These are phyloP conservation scores for Pluvianellus socialis DNA, from an alignment of 2,113 vertebrate genomes.

Conservation along the genomic window DNA sequence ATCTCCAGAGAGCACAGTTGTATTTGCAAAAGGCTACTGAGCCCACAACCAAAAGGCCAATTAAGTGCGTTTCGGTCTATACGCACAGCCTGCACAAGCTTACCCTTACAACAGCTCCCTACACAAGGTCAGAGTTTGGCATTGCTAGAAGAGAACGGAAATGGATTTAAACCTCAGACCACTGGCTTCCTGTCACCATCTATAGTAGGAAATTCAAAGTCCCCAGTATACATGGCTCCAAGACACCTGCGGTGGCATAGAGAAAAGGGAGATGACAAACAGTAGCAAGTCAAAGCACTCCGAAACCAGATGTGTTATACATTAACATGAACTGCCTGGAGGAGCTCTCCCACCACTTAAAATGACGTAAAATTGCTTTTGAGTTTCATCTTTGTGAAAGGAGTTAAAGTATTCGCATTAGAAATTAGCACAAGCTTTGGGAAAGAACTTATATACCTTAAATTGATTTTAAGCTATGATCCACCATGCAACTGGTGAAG, in stretches of 20 bases:
- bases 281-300: neutral
- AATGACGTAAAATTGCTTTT: neutral
- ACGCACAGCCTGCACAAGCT: neutral
- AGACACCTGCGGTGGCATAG: neutral
- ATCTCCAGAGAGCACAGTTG: neutral
- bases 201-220: neutral
- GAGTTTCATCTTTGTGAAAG: neutral
- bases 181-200: conserved; percentile 20
- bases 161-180: neutral
- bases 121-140: neutral
- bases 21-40: rapidly evolving
- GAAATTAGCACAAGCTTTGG: neutral
- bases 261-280: neutral
- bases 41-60: neutral
- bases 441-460: neutral
- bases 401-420: neutral
- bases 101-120: neutral
- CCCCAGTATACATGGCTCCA: neutral
- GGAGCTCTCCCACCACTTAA: neutral
- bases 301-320: neutral
- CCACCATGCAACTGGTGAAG: neutral
- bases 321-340: neutral
- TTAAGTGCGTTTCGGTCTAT: neutral
- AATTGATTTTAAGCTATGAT: neutral
- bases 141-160: neutral